These are phyloP conservation scores for Dryobates pubescens DNA, from an alignment of 2,797 vertebrate genomes.

Conservation along the genomic window DNA sequence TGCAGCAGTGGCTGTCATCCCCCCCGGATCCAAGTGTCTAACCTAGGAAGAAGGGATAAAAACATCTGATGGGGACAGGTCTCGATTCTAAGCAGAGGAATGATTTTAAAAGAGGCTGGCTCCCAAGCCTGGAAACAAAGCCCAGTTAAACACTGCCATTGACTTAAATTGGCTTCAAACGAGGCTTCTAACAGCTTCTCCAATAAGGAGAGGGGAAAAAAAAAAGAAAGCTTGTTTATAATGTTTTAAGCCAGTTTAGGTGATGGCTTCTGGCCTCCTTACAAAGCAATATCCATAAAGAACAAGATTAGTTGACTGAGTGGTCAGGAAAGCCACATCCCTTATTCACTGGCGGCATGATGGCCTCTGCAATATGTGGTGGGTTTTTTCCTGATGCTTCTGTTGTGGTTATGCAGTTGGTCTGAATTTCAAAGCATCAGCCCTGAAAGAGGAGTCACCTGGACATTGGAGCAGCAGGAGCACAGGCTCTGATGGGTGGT, in stretches of 20 bases:
- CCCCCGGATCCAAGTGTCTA: not conserved
- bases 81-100: not conserved
- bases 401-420: not conserved
- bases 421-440: not conserved
- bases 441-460: not conserved
- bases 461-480: not conserved
- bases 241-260: not conserved
- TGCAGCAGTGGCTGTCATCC: not conserved
- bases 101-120: constrained; percentile 19
- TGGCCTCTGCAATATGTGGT: not conserved
- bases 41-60: not conserved
- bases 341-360: not conserved
- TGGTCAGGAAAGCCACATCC: not conserved
- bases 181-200: not conserved
- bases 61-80: not conserved
- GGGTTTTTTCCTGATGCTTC: not conserved
- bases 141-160: constrained; percentile 7
- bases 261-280: not conserved
- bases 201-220: not conserved
- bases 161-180: constrained; percentile 23
- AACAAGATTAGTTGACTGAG: not conserved
- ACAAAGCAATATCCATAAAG: not conserved
- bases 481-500: accelerated
- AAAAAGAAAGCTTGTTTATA: not conserved
- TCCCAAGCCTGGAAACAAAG: not conserved